These are phyloP conservation scores for Pomatorhinus ruficollis DNA, from an alignment of 2,113 vertebrate genomes.

Conservation along the genomic window DNA sequence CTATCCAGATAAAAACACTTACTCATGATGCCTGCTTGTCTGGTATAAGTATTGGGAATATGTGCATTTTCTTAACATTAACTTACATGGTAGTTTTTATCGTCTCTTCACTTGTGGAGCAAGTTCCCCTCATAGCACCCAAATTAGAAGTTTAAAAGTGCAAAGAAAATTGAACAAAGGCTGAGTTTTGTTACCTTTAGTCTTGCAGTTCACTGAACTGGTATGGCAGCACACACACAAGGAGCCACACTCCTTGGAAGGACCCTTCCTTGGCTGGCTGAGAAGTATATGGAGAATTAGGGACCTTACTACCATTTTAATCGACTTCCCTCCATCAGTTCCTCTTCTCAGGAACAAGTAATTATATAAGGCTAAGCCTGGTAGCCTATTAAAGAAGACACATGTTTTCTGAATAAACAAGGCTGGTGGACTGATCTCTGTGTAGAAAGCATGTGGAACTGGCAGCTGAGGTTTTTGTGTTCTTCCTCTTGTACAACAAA, in stretches of 20 bases:
- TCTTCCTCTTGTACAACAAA: not conserved
- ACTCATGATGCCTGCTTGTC: not conserved
- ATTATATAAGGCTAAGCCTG: not conserved
- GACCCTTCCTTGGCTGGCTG: not conserved
- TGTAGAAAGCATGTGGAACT: not conserved
- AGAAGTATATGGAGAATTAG: not conserved
- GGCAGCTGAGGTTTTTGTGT: not conserved
- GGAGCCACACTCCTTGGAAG: not conserved
- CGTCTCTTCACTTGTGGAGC: not conserved
- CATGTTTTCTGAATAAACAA: not conserved
- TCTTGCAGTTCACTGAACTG: not conserved
- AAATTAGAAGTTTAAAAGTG: not conserved
- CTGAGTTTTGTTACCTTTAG: not conserved
- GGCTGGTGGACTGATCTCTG: not conserved
- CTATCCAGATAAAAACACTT: not conserved
- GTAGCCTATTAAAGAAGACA: not conserved
- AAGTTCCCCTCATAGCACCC: not conserved
- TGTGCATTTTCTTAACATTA: not conserved
- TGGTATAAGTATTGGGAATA: not conserved
- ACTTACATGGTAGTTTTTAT: rapidly evolving
- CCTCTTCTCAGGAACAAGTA: not conserved
- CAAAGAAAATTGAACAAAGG: not conserved
- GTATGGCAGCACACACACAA: rapidly evolving
- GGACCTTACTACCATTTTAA: not conserved
- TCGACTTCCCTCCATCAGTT: not conserved